Evolutionary conservation across 2,888 invertebrate genomes (phyloP).

Genomic region (Sympetrum striolatum): DNA sequence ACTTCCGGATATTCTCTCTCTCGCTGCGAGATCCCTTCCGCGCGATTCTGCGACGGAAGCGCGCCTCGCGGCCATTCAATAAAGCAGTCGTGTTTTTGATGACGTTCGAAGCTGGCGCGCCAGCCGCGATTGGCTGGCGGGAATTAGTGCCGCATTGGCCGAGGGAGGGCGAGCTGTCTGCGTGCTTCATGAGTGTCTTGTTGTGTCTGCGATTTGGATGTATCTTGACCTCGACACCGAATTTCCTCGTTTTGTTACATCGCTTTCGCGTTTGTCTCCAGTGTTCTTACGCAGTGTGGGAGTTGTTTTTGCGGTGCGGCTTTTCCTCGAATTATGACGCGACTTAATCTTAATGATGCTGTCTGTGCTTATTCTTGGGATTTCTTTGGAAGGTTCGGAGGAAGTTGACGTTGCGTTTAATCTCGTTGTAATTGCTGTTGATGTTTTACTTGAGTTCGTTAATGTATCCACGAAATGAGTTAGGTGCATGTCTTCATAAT

Average conservation of each 20-base stretch:
- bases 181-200: neutral
- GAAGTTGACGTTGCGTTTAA: no score
- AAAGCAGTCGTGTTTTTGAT: constrained; percentile 11
- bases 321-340: no score
- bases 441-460: no score
- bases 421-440: no score
- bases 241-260: neutral
- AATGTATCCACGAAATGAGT: no score
- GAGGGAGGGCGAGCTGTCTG: neutral
- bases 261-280: neutral
- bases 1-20: constrained; percentile 26
- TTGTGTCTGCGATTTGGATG: neutral
- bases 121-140: neutral
- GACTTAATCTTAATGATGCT: no score
- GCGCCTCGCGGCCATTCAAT: constrained; percentile 11
- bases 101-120: constrained; percentile 28
- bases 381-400: no score
- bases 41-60: constrained; percentile 15
- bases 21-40: neutral
- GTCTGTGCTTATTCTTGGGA: no score
- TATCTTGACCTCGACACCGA: neutral
- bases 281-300: no score
- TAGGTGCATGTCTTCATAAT: no score
- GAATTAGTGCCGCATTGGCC: neutral
- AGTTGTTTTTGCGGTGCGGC: no score